phyloP scores from a whole-genome alignment of 2,888 invertebrate species.

The Ctenicera cuprea region DNA sequence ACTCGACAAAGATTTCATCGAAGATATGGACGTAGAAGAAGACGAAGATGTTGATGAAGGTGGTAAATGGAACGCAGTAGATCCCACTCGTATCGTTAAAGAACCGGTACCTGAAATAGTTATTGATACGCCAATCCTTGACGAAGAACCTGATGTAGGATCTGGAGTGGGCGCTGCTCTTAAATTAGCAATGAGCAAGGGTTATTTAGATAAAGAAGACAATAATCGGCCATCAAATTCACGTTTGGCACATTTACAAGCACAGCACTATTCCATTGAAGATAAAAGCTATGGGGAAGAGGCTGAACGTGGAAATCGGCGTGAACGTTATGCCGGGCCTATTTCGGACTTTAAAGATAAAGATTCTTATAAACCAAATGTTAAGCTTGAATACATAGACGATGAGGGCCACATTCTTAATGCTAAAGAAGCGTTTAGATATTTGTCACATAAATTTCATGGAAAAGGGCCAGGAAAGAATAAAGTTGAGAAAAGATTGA shows the following conservation, averaged over 20 bases:
- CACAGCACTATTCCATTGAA: conserved; percentile 87
- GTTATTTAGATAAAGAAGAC: conserved; percentile 90
- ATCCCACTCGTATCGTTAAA: conserved; percentile 66
- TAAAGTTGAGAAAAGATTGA: conserved; percentile 96
- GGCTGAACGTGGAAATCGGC: conserved; percentile 75
- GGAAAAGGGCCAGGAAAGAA: conserved; percentile 99
- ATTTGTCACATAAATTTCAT: conserved; percentile 98
- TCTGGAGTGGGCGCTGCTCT: conserved; percentile 95
- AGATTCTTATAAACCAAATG: conserved; percentile 91
- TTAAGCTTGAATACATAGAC: conserved; percentile 97
- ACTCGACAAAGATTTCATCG: conserved; percentile 56
- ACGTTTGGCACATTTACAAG: conserved; percentile 84
- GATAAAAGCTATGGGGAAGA: conserved; percentile 86
- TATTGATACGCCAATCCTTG: conserved; percentile 82
- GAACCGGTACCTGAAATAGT: conserved; percentile 65
- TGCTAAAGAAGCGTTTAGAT: conserved; percentile 97
- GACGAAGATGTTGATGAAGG: conserved; percentile 64
- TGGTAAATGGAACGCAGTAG: conserved; percentile 76
- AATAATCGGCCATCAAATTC: conserved; percentile 83
- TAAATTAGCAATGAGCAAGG: conserved; percentile 93
- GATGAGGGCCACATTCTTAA: conserved; percentile 94
- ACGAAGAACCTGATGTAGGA: conserved; percentile 94
- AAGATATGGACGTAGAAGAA: conserved; percentile 61
- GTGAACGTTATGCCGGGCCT: conserved; percentile 88
- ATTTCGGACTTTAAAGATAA: conserved; percentile 95